These are phyloP conservation scores for Dromaius novaehollandiae DNA, from an alignment of 2,113 vertebrate species.

Conservation along the genomic window DNA sequence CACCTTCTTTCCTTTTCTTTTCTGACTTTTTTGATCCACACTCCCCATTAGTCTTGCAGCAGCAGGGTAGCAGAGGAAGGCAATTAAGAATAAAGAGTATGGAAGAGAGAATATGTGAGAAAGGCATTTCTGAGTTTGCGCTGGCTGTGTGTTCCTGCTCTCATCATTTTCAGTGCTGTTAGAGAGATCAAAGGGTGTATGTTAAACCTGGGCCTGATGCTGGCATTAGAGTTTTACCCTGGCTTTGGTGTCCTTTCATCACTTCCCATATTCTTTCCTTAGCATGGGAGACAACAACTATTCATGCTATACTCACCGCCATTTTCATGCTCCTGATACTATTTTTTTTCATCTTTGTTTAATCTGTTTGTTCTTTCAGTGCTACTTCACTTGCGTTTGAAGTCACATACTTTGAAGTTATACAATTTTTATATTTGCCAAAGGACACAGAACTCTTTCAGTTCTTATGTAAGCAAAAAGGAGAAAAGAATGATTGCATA, in stretches of 20 bases:
- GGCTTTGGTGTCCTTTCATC: not conserved
- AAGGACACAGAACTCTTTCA: slow-evolving; percentile 53
- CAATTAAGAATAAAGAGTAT: not conserved
- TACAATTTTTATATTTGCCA: slow-evolving; percentile 67
- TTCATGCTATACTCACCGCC: not conserved
- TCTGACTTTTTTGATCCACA: not conserved
- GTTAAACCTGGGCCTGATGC: not conserved
- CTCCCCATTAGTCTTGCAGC: not conserved
- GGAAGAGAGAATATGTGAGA: not conserved
- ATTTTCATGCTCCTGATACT: slow-evolving; percentile 2
- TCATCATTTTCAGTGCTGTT: not conserved
- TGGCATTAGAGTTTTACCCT: not conserved
- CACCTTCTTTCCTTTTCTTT: not conserved
- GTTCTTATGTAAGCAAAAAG: slow-evolving; percentile 60
- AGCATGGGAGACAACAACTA: not conserved
- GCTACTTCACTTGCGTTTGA: slow-evolving; percentile 64
- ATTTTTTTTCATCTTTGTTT: slow-evolving; percentile 60
- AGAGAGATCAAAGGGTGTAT: not conserved
- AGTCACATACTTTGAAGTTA: slow-evolving; percentile 73
- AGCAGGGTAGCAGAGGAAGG: not conserved
- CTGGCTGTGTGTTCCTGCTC: not conserved
- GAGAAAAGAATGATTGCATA: slow-evolving; percentile 48
- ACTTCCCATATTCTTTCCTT: not conserved
- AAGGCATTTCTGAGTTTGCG: not conserved
- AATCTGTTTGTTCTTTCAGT: slow-evolving; percentile 61